Evolutionary conservation across 1,140 invertebrate genomes (phyloP), one percentile per base, ranked within the genome.

Genomic region (Danaus melanippus): DNA sequence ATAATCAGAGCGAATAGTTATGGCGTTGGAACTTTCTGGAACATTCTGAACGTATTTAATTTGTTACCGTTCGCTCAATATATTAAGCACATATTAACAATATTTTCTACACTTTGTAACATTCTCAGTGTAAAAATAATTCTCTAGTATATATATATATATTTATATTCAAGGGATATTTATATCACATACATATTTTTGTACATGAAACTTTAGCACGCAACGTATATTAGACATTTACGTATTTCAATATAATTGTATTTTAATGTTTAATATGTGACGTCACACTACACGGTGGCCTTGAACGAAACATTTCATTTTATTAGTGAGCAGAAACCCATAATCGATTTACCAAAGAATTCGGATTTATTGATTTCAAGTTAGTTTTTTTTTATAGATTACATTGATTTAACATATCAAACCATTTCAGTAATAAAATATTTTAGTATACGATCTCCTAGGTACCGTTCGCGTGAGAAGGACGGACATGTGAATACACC

Each of bases 141-240:
- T 55, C 41, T 10, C 46, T 55, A 55, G 48, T 21, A 42, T 42
- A 48, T 55, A 46, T 47, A 54, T 46, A 54, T 54, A 48, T 49
- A 48, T 15, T 15, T 40, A 55, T 11, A 55, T 11, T 54, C 42
- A 42, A 8, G 10, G 46, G 46, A n/a, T 55, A 58, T 49, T 50
- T 54, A 51, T 62, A 62, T 62, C 60, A 62, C 60, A 62, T 48
- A 53, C 51, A 40, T 12, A 58, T 53, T 48, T 50, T 53, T 45
- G 46, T 53, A 59, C 58, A 60, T 60, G 58, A 60, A 44, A 60
- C 58, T 53, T 55, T 60, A 50, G 39, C 48, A 50, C 49, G 46
- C 21, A 50, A 40, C 58, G 2, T 2, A 52, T 55, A 53, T 46
- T 54, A 50, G 44, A 53, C 50, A 49, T 41, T 15, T 15, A 3